Evolutionary conservation across 2,113 vertebrate genomes (phyloP).

Genomic region (Sceloporus undulatus): DNA sequence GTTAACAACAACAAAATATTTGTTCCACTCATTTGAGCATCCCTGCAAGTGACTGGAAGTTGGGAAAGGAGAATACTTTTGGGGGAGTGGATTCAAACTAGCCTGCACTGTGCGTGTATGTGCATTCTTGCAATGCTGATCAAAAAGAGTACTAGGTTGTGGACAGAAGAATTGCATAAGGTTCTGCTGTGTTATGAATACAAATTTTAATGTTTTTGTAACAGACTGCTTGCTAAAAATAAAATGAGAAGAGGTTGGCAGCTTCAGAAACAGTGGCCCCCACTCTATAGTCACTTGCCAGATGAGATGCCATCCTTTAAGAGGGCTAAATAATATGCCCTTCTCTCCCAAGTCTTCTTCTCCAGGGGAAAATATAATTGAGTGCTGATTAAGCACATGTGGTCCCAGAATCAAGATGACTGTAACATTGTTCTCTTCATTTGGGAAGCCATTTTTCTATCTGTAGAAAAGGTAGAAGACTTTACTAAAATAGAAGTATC

Average conservation of each 20-base stretch:
- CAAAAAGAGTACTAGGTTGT: background rate
- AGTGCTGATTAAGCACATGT: too few species aligned
- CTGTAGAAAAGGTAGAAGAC: background rate
- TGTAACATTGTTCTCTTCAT: background rate
- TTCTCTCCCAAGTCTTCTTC: background rate
- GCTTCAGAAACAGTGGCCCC: background rate
- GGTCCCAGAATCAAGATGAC: background rate
- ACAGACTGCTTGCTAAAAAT: background rate
- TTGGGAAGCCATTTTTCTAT: background rate
- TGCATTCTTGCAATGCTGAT: background rate
- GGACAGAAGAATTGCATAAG: background rate
- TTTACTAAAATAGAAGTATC: background rate
- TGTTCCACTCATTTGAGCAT: background rate
- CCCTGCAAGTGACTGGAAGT: background rate
- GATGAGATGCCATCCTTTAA: background rate
- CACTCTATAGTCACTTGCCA: background rate
- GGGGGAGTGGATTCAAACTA: too few species aligned
- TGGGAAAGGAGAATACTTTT: too few species aligned
- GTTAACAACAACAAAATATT: too few species aligned
- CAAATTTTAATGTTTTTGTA: background rate
- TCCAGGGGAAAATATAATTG: background rate
- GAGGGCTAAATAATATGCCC: background rate
- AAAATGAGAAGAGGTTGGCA: background rate
- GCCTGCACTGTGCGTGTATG: background rate
- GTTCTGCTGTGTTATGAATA: background rate